Base-by-base conservation (phyloP, 2,888 invertebrate genomes). In the Pristionchus exspectatus region DNA sequence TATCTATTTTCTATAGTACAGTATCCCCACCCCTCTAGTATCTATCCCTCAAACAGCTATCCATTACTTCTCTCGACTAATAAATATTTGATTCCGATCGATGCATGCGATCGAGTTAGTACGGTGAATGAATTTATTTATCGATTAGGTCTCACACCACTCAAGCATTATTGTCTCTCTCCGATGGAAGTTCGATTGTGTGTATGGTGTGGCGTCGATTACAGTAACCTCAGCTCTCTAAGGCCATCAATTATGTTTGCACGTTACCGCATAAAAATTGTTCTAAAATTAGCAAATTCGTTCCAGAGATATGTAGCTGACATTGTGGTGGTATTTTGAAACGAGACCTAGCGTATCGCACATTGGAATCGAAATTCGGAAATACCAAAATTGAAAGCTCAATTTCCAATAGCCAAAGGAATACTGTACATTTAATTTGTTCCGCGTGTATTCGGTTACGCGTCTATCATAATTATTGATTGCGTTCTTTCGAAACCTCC, bases 191-290 rank as follows among this genome's bases (percentile, higher is more conserved):
- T 44, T 7, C 12, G 38, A 44, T 44, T 38, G 9, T 77, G 44
- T 24, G 77, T 77, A 33, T 30, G 16, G 16, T 74, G 74, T 74
- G 38, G 44, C 44, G 44, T 50, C 44, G 44, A 77, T 44, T 77
- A 24, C 77, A 44, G 77, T 44, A 44, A 44, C n/a, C 50, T 77
- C 38, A 77, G 44, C 44, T 44, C 77, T 77, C 24, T 72, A 77
- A 44, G 77, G 77, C 44, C 77, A 77, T 77, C 77, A 44, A 77
- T 44, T 44, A 77, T 44, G 38, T 77, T 44, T 77, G 14, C 21
- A 77, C 44, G 72, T 72, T 72, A 38, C 33, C 12, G 72, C 72
- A 72, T 72, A 72, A 30, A 72, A 72, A 0, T 18, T 72, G 30
- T 72, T 72, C 30, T 30, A 3, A 72, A 72, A 33, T 18, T 33